These are phyloP conservation scores for Leptodactylus fallax DNA, from an alignment of 2,797 vertebrate species.

Conservation along the genomic window DNA sequence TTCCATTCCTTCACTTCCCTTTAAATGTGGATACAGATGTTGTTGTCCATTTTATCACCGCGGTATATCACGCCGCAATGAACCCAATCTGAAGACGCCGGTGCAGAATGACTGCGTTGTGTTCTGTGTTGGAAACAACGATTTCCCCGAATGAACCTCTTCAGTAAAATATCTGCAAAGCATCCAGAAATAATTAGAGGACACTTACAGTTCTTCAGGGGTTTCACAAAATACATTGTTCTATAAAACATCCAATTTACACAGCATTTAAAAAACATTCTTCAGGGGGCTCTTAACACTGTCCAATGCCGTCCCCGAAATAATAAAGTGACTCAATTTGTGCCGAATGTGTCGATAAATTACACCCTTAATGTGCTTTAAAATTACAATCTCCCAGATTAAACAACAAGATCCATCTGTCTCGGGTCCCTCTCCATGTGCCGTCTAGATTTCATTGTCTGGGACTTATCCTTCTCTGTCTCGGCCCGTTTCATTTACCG, in stretches of 20 bases:
- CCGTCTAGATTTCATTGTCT: constrained; percentile 26
- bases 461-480: constrained; percentile 13
- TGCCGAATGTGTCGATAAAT: constrained; percentile 57
- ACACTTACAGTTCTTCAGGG: constrained; percentile 60
- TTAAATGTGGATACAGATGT: neutral
- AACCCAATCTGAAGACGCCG: constrained; percentile 7
- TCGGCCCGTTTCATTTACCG: neutral
- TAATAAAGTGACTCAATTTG: constrained; percentile 61
- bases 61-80: constrained; percentile 25
- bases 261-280: constrained; percentile 59
- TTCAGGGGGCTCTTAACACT: constrained; percentile 58
- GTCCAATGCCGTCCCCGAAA: constrained; percentile 46
- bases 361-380: constrained; percentile 56
- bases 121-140: constrained; percentile 11
- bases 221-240: constrained; percentile 58
- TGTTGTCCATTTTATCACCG: constrained; percentile 20
- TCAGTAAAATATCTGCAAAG: constrained; percentile 50
- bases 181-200: constrained; percentile 61
- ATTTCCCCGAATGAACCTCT: constrained; percentile 34
- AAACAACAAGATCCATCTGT: constrained; percentile 59
- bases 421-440: constrained; percentile 39
- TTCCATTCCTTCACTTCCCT: neutral
- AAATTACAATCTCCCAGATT: constrained; percentile 60
- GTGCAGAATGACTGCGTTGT: constrained; percentile 7
- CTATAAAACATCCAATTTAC: constrained; percentile 63